These are phyloP conservation scores for Ophion costatus DNA, from an alignment of 2,888 invertebrate species.

Conservation along the genomic window DNA sequence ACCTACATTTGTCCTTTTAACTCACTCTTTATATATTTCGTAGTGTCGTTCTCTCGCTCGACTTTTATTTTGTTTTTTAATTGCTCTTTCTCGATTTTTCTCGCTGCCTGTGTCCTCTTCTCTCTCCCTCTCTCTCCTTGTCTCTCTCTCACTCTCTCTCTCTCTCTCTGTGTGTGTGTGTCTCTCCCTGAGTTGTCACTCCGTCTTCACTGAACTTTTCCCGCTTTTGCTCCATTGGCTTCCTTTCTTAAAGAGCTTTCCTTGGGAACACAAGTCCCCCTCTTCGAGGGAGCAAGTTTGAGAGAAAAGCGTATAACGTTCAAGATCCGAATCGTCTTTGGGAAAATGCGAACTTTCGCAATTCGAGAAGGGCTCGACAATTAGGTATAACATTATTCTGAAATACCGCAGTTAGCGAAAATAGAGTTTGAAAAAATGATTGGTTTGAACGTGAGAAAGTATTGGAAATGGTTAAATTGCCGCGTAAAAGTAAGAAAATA, in stretches of 20 bases:
- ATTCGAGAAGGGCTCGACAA: neutral
- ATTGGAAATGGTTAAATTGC: neutral
- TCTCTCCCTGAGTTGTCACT: conserved; percentile 1
- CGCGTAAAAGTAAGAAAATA: neutral
- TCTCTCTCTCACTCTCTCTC: neutral
- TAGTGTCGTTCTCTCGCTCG: neutral
- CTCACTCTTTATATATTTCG: conserved; percentile 3
- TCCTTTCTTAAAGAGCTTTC: neutral
- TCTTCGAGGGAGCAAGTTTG: neutral
- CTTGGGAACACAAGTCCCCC: neutral
- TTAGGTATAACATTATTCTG: neutral
- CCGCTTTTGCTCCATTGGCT: neutral
- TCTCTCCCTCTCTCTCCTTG: neutral
- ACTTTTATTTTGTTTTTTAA: neutral
- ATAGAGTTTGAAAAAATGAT: neutral
- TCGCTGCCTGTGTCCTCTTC: no score
- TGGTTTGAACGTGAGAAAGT: neutral
- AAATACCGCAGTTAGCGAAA: neutral
- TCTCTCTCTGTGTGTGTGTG: conserved; percentile 1
- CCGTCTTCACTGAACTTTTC: neutral
- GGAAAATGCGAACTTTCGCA: neutral
- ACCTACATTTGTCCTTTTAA: conserved; percentile 9
- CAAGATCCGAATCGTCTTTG: neutral
- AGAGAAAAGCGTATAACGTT: neutral
- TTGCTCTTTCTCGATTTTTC: neutral